These are phyloP conservation scores for Nibea coibor DNA, from an alignment of 2,113 vertebrate species.

Conservation along the genomic window DNA sequence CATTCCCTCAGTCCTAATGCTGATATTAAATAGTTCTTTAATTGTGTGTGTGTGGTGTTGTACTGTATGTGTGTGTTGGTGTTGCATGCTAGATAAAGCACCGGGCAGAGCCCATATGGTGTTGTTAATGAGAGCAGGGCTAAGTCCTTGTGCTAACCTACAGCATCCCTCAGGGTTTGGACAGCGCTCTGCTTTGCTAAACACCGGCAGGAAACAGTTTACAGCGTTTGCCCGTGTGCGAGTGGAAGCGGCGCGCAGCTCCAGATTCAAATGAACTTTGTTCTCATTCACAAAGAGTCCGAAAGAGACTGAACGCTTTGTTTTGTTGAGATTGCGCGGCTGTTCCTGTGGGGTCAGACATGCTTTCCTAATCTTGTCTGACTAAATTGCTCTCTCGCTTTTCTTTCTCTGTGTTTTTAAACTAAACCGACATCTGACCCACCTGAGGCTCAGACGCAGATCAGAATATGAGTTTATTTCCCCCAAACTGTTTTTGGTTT, in stretches of 20 bases:
- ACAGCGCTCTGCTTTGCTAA: slow-evolving; percentile 42
- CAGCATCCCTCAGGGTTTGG: slow-evolving; percentile 46
- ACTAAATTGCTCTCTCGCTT: slow-evolving; percentile 12
- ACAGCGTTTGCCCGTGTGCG: neutral
- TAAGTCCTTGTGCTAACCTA: slow-evolving; percentile 66
- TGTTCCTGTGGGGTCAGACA: slow-evolving; percentile 8
- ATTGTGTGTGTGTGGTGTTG: neutral
- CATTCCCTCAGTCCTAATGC: slow-evolving; percentile 28
- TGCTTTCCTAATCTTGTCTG: slow-evolving; percentile 2
- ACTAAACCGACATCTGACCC: slow-evolving; percentile 2
- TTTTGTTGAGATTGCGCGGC: neutral
- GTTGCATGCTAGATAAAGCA: slow-evolving; percentile 45
- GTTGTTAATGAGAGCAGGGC: slow-evolving; percentile 61
- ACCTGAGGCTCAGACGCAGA: slow-evolving; percentile 25
- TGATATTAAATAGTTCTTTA: slow-evolving; percentile 23
- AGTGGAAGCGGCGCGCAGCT: neutral
- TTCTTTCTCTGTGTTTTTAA: slow-evolving; percentile 29
- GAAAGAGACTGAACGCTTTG: neutral
- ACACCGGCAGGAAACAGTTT: slow-evolving; percentile 23
- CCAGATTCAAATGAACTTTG: neutral
- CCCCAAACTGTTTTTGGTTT: slow-evolving; percentile 5
- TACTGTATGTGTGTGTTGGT: neutral
- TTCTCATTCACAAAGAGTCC: neutral
- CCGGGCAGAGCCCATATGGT: slow-evolving; percentile 51
- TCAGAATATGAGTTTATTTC: slow-evolving; percentile 16